A percentile compares a stretch with the other conserved stretches of the same genome.
phyloP scores from a whole-genome alignment of 2,113 vertebrate genomes.

The Anthoscopus minutus region DNA sequence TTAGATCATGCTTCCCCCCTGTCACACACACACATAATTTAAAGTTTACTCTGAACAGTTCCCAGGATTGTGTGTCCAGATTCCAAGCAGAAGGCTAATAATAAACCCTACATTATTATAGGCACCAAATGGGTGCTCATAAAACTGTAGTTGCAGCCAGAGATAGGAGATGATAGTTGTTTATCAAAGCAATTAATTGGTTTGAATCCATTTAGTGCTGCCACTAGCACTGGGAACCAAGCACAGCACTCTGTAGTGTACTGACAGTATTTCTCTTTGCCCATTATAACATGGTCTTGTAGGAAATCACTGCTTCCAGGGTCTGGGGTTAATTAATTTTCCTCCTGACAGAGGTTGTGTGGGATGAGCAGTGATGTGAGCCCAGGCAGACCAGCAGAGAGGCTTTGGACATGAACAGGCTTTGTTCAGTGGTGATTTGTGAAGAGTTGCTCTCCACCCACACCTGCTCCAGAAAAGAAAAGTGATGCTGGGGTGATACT shows the following conservation, averaged over 20 bases:
- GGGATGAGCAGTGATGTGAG: neutral
- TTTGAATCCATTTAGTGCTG: neutral
- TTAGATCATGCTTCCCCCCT: neutral
- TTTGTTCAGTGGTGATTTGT: neutral
- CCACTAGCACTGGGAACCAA: neutral
- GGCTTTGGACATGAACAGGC: neutral
- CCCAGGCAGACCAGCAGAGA: neutral
- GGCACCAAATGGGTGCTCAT: neutral
- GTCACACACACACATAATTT: neutral
- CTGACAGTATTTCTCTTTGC: neutral
- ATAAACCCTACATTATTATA: neutral
- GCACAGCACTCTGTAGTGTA: neutral
- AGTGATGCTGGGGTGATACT: neutral
- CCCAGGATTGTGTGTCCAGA: constrained; percentile 4
- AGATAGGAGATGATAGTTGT: neutral
- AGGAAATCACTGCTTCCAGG: neutral
- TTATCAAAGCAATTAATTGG: neutral
- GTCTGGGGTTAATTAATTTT: neutral
- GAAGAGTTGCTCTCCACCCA: neutral
- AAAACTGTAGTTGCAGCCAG: neutral
- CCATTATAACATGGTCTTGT: neutral
- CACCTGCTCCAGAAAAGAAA: neutral
- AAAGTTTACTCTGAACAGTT: constrained; percentile 4
- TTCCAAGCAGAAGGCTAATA: constrained; percentile 38
- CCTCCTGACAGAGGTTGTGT: neutral